These are phyloP conservation scores for Psix sp. DNA, from an alignment of 1,140 invertebrate genomes.

Conservation along the genomic window DNA sequence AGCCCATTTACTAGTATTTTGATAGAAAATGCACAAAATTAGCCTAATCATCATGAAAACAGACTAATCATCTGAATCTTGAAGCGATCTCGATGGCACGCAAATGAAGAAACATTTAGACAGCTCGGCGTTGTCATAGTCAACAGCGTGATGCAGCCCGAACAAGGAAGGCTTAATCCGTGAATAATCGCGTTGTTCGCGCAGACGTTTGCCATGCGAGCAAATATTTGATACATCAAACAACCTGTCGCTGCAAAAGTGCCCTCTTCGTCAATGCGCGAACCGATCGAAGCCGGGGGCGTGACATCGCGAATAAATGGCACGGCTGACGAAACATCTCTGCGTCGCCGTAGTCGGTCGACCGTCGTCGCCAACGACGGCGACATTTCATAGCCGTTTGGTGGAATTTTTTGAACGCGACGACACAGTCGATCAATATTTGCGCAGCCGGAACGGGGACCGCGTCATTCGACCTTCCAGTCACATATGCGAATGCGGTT, in stretches of 20 bases:
- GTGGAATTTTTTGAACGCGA: constrained; percentile 63
- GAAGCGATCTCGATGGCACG: too few relatives aligned
- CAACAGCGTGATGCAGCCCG: constrained; percentile 35
- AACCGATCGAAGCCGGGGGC: constrained; percentile 47
- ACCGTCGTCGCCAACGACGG: constrained; percentile 51
- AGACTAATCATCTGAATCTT: constrained; percentile 29
- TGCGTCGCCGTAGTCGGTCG: constrained; percentile 31
- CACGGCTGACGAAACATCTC: constrained; percentile 12
- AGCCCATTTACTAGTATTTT: too few relatives aligned
- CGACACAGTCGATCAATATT: constrained; percentile 63
- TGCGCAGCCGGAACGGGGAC: constrained; percentile 59
- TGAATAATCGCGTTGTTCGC: constrained; percentile 57
- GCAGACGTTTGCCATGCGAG: constrained; percentile 48
- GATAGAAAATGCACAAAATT: not conserved
- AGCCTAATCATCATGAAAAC: constrained; percentile 9
- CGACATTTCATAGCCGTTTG: constrained; percentile 60
- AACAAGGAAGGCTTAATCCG: constrained; percentile 45
- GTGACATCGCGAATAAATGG: constrained; percentile 22
- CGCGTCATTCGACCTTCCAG: constrained; percentile 63
- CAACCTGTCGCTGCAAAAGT: constrained; percentile 59
- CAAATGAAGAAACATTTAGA: constrained; percentile 47
- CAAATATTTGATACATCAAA: constrained; percentile 59
- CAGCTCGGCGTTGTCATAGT: too few relatives aligned
- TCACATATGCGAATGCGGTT: constrained; percentile 62
- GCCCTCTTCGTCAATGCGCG: constrained; percentile 45